Evolutionary conservation across 2,888 invertebrate genomes (phyloP).

Genomic region (Watsonalla binaria): DNA sequence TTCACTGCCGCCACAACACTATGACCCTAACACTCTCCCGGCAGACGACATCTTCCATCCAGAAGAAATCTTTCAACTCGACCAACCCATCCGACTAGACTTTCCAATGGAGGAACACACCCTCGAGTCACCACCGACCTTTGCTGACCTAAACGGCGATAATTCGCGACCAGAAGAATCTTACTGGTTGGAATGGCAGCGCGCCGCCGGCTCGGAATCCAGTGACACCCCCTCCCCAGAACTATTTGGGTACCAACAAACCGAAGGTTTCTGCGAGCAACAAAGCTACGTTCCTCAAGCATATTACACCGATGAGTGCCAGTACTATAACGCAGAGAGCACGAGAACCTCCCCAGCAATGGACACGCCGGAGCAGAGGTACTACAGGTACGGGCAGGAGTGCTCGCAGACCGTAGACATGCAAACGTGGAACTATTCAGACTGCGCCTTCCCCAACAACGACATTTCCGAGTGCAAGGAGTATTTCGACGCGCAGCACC

Average conservation of each 20-base stretch:
- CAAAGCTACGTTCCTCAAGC: conserved; percentile 53
- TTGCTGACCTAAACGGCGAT: conserved; percentile 85
- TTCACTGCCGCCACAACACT: conserved; percentile 62
- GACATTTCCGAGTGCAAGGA: conserved; percentile 55
- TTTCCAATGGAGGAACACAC: conserved; percentile 74
- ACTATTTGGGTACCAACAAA: conserved; percentile 65
- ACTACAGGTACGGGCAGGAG: conserved; percentile 58
- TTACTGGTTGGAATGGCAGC: conserved; percentile 80
- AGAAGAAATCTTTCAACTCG: conserved; percentile 87
- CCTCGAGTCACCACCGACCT: conserved; percentile 82
- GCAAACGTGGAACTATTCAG: conserved; percentile 60
- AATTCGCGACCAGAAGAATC: conserved; percentile 81
- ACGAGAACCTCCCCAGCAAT: conserved; percentile 54
- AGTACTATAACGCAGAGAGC: conserved; percentile 58
- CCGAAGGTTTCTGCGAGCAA: conserved; percentile 63
- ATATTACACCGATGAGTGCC: conserved; percentile 66
- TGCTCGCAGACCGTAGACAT: conserved; percentile 52
- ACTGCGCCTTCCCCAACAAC: conserved; percentile 55
- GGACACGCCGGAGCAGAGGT: conserved; percentile 59
- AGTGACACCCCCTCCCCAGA: conserved; percentile 80
- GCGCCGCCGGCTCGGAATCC: conserved; percentile 65
- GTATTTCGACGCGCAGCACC: conserved; percentile 55
- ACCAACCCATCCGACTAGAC: conserved; percentile 84
- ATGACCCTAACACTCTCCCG: conserved; percentile 80
- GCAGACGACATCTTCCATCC: conserved; percentile 85